Percentiles rank a stretch among this genome's conserved stretches.
phyloP scores from a whole-genome alignment of 2,113 vertebrate species.

The Apodemus speciosus region DNA sequence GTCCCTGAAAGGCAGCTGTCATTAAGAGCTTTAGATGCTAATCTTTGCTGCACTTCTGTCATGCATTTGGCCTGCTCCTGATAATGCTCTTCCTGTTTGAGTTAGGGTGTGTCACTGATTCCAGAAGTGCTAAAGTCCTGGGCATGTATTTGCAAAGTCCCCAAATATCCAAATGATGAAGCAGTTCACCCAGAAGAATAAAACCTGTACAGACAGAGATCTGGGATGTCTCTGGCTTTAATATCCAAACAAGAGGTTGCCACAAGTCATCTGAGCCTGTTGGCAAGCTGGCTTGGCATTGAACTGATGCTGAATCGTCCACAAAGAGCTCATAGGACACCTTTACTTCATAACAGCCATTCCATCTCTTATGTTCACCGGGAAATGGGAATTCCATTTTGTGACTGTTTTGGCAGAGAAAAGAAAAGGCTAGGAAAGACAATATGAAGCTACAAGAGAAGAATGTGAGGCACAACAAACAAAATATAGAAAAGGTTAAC shows the following conservation, averaged over 20 bases:
- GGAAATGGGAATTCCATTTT: slow-evolving; percentile 18
- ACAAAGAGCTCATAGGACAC: not conserved
- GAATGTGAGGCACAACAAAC: not conserved
- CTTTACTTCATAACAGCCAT: not conserved
- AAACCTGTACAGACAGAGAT: slow-evolving; percentile 30
- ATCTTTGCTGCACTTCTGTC: not conserved
- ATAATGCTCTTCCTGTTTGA: slow-evolving; percentile 7
- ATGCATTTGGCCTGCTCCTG: not conserved
- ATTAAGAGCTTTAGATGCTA: not conserved
- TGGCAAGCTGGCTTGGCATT: not conserved
- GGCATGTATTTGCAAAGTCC: slow-evolving; percentile 62
- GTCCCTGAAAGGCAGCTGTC: not conserved
- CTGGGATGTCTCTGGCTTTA: slow-evolving; percentile 19
- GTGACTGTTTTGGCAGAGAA: slow-evolving; percentile 4
- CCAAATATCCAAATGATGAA: slow-evolving; percentile 29
- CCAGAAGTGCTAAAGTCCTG: slow-evolving; percentile 31
- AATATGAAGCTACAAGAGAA: not conserved
- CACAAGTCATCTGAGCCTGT: not conserved
- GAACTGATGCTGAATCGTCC: not conserved
- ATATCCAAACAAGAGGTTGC: not conserved
- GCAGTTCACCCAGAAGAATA: not conserved
- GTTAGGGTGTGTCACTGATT: slow-evolving; percentile 17
- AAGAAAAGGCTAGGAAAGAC: not conserved
- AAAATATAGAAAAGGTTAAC: not conserved
- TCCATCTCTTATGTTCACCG: not conserved